Conservation (phyloP, 2,797 vertebrate species). For the Hydrophis major region DNA sequence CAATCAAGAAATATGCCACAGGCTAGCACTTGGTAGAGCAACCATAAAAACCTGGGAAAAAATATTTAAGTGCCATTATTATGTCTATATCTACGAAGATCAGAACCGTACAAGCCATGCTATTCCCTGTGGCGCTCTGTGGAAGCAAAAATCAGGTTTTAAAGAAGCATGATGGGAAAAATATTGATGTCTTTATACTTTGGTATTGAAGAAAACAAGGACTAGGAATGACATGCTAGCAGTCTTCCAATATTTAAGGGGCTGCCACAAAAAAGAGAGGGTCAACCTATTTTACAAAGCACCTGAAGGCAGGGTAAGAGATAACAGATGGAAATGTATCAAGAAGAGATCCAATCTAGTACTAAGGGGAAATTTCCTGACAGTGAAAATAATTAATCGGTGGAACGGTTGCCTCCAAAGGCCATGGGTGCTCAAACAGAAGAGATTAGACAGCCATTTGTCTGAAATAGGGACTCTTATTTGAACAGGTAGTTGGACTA, state of each 20-base stretch:
- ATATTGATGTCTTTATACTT: not conserved
- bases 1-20: not conserved
- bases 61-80: not conserved
- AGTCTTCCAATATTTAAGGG: not conserved
- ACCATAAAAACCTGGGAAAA: not conserved
- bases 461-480: too few relatives aligned
- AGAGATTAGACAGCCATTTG: not conserved
- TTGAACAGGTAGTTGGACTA: not conserved
- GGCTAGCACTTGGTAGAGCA: not conserved
- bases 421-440: not conserved
- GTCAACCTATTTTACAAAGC: not conserved
- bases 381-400: not conserved
- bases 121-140: not conserved
- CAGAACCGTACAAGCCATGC: not conserved
- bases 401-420: not conserved
- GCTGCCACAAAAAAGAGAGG: not conserved
- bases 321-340: not conserved
- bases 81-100: not conserved
- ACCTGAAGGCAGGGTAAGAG: not conserved
- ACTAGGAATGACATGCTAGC: not conserved
- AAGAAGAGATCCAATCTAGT: not conserved
- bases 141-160: not conserved
- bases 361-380: not conserved
- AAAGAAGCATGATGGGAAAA: not conserved
- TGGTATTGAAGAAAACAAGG: not conserved